phyloP scores from a whole-genome alignment of 2,797 vertebrate genomes.

The Gobionotothen gibberifrons region DNA sequence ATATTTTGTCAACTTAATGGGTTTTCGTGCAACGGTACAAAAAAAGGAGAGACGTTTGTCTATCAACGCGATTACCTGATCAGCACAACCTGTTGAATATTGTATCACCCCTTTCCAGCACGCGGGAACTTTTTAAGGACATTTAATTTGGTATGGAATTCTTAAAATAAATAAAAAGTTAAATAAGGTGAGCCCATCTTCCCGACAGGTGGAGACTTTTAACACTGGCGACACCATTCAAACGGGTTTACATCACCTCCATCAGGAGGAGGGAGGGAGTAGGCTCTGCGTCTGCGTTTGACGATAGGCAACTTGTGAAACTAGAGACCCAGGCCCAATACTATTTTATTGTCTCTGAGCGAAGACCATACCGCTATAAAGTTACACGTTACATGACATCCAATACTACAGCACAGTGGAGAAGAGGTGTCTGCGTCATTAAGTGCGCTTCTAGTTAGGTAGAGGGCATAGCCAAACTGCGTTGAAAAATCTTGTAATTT shows the following conservation, averaged over 20 bases:
- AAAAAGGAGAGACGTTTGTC: background rate
- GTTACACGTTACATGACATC: constrained; percentile 59
- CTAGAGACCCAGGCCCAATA: constrained; percentile 4
- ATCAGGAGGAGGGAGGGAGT: constrained; percentile 13
- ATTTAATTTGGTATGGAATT: background rate
- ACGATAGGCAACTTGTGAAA: constrained; percentile 30
- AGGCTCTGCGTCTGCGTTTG: constrained; percentile 13
- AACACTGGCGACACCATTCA: background rate
- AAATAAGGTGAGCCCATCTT: constrained; percentile 35
- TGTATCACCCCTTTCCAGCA: background rate
- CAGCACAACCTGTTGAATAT: background rate
- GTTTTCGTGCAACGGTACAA: background rate
- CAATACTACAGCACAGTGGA: constrained; percentile 29
- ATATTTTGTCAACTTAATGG: background rate
- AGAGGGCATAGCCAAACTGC: background rate
- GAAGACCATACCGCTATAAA: constrained; percentile 20
- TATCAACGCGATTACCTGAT: background rate
- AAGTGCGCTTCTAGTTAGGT: background rate
- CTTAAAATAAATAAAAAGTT: background rate
- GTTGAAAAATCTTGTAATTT: background rate
- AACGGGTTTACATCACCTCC: background rate
- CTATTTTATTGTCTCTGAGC: constrained; percentile 24
- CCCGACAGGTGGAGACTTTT: constrained; percentile 40
- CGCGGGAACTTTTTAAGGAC: background rate
- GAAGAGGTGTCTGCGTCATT: background rate